Conservation (phyloP, 2,888 invertebrate genomes). For the Epinotia bilunana region DNA sequence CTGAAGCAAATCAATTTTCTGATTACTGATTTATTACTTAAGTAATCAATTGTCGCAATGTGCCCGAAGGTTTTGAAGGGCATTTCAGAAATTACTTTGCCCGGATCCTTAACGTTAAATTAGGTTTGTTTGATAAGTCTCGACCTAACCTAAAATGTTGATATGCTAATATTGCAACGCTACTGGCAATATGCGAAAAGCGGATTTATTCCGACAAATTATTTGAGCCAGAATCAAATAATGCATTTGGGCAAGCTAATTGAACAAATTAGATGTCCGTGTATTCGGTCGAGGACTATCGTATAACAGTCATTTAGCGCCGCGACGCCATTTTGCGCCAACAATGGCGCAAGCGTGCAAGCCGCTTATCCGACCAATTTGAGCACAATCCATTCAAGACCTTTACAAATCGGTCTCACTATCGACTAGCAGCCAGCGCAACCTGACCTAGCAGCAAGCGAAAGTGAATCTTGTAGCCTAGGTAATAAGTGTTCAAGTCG, state of each 20-base stretch:
- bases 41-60: too few relatives aligned
- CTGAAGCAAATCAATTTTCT: too few relatives aligned
- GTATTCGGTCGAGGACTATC: conserved; percentile 27
- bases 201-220: not conserved
- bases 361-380: conserved; percentile 73
- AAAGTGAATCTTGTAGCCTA: not conserved
- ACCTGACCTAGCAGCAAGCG: not conserved
- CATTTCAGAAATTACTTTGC: too few relatives aligned
- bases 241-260: conserved; percentile 7
- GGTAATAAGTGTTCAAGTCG: not conserved
- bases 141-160: too few relatives aligned
- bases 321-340: conserved; percentile 60
- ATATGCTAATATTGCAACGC: too few relatives aligned
- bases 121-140: too few relatives aligned
- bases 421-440: conserved; percentile 48
- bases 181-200: not conserved
- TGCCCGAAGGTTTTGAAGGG: too few relatives aligned
- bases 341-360: conserved; percentile 60
- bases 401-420: conserved; percentile 66
- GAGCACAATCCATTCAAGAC: conserved; percentile 55
- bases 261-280: conserved; percentile 1
- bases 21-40: not conserved
- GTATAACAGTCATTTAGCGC: conserved; percentile 31
- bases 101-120: too few relatives aligned
- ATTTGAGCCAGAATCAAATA: not conserved